These are phyloP conservation scores for Sesamia nonagrioides DNA, from an alignment of 1,140 invertebrate species.

Conservation along the genomic window DNA sequence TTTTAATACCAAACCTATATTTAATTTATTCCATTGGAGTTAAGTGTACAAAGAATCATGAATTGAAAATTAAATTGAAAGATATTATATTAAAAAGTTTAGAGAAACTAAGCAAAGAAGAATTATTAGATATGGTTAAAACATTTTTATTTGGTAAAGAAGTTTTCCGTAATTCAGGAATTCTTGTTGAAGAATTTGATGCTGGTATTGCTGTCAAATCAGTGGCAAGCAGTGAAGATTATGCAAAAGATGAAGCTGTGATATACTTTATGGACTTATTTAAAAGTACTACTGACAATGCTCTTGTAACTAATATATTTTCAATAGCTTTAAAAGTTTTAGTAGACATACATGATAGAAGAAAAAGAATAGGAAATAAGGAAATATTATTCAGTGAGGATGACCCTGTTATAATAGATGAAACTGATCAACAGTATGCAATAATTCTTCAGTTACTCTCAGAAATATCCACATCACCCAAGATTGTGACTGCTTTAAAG, in stretches of 20 bases:
- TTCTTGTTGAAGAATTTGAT: slow-evolving; percentile 74
- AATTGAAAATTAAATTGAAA: slow-evolving; percentile 73
- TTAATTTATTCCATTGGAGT: slow-evolving; percentile 72
- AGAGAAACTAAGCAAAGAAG: slow-evolving; percentile 62
- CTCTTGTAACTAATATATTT: slow-evolving; percentile 65
- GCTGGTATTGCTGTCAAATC: slow-evolving; percentile 75
- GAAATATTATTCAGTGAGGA: slow-evolving; percentile 76
- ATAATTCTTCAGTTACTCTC: slow-evolving; percentile 72
- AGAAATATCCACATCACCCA: slow-evolving; percentile 73
- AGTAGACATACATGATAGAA: slow-evolving; percentile 62
- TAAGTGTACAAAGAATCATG: slow-evolving; percentile 68
- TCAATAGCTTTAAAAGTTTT: slow-evolving; percentile 67
- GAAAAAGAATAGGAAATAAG: slow-evolving; percentile 56
- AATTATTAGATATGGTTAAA: slow-evolving; percentile 60
- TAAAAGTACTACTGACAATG: slow-evolving; percentile 56
- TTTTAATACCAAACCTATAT: slow-evolving; percentile 73
- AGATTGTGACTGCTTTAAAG: slow-evolving; percentile 76
- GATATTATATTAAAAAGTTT: slow-evolving; percentile 78
- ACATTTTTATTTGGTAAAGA: slow-evolving; percentile 67
- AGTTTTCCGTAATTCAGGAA: slow-evolving; percentile 3
- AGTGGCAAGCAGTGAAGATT: slow-evolving; percentile 44
- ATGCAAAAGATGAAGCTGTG: slow-evolving; percentile 63
- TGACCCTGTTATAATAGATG: slow-evolving; percentile 72
- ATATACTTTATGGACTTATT: slow-evolving; percentile 70
- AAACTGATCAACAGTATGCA: slow-evolving; percentile 75